Percentiles rank a stretch among this genome's conserved stretches.
phyloP scores from a whole-genome alignment of 1,140 invertebrate species.

The Aphaenogaster floridana region DNA sequence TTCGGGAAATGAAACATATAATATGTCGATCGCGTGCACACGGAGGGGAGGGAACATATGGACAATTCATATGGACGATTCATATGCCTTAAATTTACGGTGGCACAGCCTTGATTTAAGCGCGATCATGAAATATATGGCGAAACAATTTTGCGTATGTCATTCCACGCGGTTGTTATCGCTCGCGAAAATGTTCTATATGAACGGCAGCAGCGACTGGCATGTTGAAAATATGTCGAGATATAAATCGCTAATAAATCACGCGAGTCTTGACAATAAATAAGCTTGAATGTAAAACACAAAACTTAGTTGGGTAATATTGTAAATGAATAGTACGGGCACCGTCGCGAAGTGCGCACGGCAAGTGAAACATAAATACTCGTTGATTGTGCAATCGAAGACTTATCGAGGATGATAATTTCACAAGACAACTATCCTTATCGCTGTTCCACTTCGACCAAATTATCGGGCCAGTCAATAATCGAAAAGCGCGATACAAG shows the following conservation, averaged over 20 bases:
- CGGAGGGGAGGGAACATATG: background rate
- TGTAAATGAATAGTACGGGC: background rate
- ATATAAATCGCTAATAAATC: conserved; percentile 48
- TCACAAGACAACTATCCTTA: conserved; percentile 23
- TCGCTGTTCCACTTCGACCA: conserved; percentile 26
- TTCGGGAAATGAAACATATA: conserved; percentile 39
- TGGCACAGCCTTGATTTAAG: conserved; percentile 22
- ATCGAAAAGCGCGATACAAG: background rate
- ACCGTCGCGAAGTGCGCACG: background rate
- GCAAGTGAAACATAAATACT: conserved; percentile 26
- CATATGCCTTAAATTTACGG: conserved; percentile 9
- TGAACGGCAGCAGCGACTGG: background rate
- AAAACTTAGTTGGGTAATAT: conserved; percentile 21
- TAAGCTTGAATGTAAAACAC: background rate
- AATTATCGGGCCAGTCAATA: conserved; percentile 21
- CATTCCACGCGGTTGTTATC: background rate
- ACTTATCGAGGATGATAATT: conserved; percentile 28
- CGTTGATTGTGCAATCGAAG: conserved; percentile 31
- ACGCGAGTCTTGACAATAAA: conserved; percentile 18
- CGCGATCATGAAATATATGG: conserved; percentile 21
- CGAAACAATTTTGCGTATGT: background rate
- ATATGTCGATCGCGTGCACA: background rate
- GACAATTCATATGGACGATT: background rate
- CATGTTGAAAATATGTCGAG: conserved; percentile 32
- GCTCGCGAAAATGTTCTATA: conserved; percentile 17